Evolutionary conservation across 1,140 invertebrate species (phyloP), one percentile per base, ranked within the genome.

Genomic region (Scaptomyza montana): DNA sequence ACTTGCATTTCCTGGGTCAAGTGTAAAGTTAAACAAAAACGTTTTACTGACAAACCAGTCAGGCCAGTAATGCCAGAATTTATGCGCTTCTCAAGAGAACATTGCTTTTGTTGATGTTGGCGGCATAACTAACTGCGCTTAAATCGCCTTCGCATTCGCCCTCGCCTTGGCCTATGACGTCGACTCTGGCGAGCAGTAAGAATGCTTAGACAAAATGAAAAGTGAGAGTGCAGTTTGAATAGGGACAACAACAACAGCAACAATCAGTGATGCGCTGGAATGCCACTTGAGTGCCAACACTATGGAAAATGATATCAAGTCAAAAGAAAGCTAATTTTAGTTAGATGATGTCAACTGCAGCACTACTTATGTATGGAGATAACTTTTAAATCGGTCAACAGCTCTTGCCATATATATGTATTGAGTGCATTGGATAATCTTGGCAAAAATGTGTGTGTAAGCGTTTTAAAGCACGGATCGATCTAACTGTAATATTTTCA

Each of bases 11-110:
- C 55, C 54, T 33, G 70, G 79, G 79, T 82, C 79, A 81, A 81
- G 74, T 82, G 75, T 63, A 74, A 81, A 82, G 74, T 81, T 81
- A 74, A 78, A 74, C 80, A 82, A 82, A 82, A 78, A 81, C 70
- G 79, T 61, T 81, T 82, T 77, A 60, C 68, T 21, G 33, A 13
- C 53, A 47, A 39, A 71, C 50, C 1, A 60, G 41, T 60, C 16
- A 53, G 9, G 45, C 19, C 12, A 43, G 12, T 13, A 41, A 41
- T 25, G 16, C 47, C 25, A 28, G 13, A 28, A 68, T 50, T 45
- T 51, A 68, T 63, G 61, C 33, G 60, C 36, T 19, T 9, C 46
- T 49, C 30, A 49, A 21, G 16, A 36, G 19, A 28, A 53, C 16
- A 19, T 36, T 19, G 25, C 8, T 33, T 49, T 54, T 74, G 77